Base-by-base conservation (phyloP, 1,140 invertebrate species). In the Heliconius himera region DNA sequence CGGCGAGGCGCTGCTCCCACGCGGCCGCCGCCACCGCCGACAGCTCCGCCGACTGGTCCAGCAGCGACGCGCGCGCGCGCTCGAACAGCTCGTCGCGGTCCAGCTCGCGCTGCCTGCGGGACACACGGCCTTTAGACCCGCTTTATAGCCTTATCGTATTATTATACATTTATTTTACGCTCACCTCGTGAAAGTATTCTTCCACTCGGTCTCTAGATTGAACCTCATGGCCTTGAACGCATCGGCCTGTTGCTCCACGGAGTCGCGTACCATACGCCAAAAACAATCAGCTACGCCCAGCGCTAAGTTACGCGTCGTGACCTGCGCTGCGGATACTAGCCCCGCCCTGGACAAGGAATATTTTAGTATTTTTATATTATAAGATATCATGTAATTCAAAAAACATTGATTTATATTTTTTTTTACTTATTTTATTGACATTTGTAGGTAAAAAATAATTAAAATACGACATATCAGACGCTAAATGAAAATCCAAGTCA, bases 201-300 rank as follows among this genome's bases (percentile, higher is more conserved):
- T 99, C 99, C 99, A 99, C 95, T 99, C 99, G 0, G 99, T 99
- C 96, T 99, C 99, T 74, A 99, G 95, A 95, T 99, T 99, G 90
- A 99, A 99, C 81, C 99, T 96, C 60, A 97, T 98, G 1, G 99
- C 99, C 96, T 99, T 99, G 94, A 99, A 99, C 36, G 98, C 97
- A 96, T 99, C 99, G 0, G 99, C 98, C 95, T 99, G 99, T 88
- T 99, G 99, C 92, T 99, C 99, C 1, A 99, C 98, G 0, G 99
- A 99, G 86, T 99, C 99, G 38, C 98, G 96, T 1, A 99, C 99
- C 99, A 99, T 99, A 93, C 99, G 98, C 99, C 99, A 99, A 95
- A 99, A 99, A 88, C 99, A 98, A 89, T 99, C 98, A 0, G 99
- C 98, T 16, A 99, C 99, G 8, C 99, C 99, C 90, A 99, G 95